Evolutionary conservation across 2,113 vertebrate species (phyloP).

Genomic region (Dolichotis patagonum): DNA sequence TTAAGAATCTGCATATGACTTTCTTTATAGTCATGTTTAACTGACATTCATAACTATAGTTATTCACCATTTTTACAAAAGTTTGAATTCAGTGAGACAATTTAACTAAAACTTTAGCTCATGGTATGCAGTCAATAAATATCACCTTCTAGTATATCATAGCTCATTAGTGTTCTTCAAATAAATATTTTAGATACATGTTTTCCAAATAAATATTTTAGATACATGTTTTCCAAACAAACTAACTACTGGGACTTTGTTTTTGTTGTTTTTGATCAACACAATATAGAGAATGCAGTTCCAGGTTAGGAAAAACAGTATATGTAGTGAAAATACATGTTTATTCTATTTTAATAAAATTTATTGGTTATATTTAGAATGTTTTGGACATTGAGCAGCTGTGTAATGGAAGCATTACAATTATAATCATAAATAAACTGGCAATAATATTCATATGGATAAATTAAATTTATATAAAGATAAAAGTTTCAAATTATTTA

Average conservation of each 20-base stretch:
- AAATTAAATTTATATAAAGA: background rate
- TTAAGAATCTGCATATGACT: constrained; percentile 49
- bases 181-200: background rate
- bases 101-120: background rate
- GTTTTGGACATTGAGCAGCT: background rate
- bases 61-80: constrained; percentile 31
- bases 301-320: background rate
- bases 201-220: constrained; percentile 32
- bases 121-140: background rate
- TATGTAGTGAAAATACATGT: background rate
- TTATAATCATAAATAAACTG: constrained; percentile 1
- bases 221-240: background rate
- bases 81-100: constrained; percentile 25
- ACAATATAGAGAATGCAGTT: background rate
- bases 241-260: background rate
- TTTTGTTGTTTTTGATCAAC: background rate
- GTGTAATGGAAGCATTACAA: background rate
- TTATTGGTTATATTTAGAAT: background rate
- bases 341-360: background rate
- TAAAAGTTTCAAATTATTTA: constrained; percentile 33
- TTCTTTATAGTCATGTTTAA: constrained; percentile 29
- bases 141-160: background rate
- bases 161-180: background rate
- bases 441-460: background rate
- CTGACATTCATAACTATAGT: background rate